phyloP scores from a whole-genome alignment of 2,888 invertebrate species.

The Dinocampus coccinellae region DNA sequence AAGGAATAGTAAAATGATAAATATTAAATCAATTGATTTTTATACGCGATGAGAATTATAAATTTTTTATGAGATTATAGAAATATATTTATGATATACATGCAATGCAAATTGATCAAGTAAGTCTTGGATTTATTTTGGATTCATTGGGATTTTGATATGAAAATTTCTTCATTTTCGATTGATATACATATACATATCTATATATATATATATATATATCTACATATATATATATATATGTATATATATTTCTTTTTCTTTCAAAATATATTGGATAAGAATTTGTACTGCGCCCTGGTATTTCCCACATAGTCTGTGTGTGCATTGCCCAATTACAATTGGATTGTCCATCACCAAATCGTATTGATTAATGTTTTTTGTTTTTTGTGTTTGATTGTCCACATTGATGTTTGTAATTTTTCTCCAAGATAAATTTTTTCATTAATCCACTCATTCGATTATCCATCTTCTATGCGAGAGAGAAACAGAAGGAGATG shows the following conservation, averaged over 20 bases:
- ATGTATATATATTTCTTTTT: too few species aligned
- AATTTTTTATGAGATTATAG: background rate
- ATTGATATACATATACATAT: too few species aligned
- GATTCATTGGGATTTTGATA: slow-evolving; percentile 11
- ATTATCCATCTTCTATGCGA: background rate
- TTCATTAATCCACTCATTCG: background rate
- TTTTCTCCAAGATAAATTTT: background rate
- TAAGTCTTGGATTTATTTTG: slow-evolving; percentile 63
- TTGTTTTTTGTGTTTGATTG: background rate
- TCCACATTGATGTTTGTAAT: background rate
- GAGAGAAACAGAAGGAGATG: too few species aligned
- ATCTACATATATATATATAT: too few species aligned
- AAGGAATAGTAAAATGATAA: background rate
- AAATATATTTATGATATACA: slow-evolving; percentile 29
- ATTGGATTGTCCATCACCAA: slow-evolving; percentile 10
- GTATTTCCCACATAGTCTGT: slow-evolving; percentile 55
- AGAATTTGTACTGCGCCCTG: slow-evolving; percentile 50
- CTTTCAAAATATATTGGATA: background rate
- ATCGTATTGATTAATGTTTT: background rate
- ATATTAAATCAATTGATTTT: background rate
- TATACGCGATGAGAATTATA: background rate
- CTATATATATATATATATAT: too few species aligned
- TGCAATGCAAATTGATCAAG: slow-evolving; percentile 69
- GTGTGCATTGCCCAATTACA: slow-evolving; percentile 11
- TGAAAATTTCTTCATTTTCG: slow-evolving; percentile 6